Evolutionary conservation across 2,797 vertebrate genomes (phyloP), one percentile per base, ranked within the genome.

Genomic region (Typhlichthys eigenmanni): DNA sequence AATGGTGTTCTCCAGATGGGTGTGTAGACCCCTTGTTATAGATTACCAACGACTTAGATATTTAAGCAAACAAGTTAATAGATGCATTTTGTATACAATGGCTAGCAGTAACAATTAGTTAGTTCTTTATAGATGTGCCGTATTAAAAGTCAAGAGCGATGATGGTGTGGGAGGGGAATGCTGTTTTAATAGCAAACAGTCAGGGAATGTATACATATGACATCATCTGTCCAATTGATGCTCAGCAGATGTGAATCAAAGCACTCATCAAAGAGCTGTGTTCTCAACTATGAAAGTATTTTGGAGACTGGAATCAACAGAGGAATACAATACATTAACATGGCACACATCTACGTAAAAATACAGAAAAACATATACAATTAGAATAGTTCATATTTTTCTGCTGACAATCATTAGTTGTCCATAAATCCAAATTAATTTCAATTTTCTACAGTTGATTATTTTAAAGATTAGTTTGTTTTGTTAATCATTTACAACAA

Each of bases 131-230:
- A 2, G 47, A 11, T 13, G 52, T 47, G 11, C n/a, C 59, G 11
- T 53, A 56, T 48, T 71, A 59, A 46, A 59, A 70, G 17, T 59
- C 66, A 75, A 55, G 51, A 29, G 68, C 55, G 71, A 51, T 69
- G 68, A 84, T 45, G 60, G 75, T 65, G 68, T 47, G 58, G 19
- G 62, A 47, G 14, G 74, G 61, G 62, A 68, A 79, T 75, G 69
- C 60, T 58, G 49, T 68, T 79, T 84, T 82, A 81, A 83, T 73
- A 68, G 72, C 58, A 75, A 75, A 72, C 74, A 16, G 45, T 32
- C 11, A 38, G 53, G 13, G 8, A 49, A 34, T 24, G 51, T 2
- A 70, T 61, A 61, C 62, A 68, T 43, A 70, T 74, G 71, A 58
- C 60, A 64, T 78, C 76, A 83, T 74, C 29, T 64, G 68, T 69